Conservation (phyloP, 2,797 vertebrate species). For the Numenius phaeopus region DNA sequence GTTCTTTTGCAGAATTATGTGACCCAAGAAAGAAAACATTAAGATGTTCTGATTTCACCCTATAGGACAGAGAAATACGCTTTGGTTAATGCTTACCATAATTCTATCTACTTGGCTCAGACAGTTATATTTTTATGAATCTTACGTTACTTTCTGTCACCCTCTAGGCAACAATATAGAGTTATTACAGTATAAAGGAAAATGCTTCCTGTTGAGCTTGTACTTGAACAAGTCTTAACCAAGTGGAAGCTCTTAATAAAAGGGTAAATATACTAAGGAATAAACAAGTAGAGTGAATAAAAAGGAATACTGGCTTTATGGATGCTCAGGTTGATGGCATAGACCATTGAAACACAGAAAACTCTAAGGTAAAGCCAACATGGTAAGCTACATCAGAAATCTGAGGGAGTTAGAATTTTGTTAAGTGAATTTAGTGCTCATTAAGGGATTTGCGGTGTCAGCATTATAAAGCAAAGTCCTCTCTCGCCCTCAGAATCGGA, state of each 20-base stretch:
- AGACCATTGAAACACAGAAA: not conserved
- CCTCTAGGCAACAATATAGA: constrained; percentile 77
- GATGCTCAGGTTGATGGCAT: not conserved
- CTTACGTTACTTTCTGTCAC: constrained; percentile 73
- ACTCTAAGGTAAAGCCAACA: not conserved
- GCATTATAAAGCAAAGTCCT: constrained; percentile 63
- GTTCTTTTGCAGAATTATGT: constrained; percentile 65
- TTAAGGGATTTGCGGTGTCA: constrained; percentile 65
- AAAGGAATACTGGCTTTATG: constrained; percentile 23
- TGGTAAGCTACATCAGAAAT: constrained; percentile 6
- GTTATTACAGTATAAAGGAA: constrained; percentile 76
- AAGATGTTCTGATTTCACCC: constrained; percentile 72
- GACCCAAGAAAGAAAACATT: constrained; percentile 72
- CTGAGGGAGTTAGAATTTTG: constrained; percentile 62
- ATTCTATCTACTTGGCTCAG: constrained; percentile 74
- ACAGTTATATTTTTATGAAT: constrained; percentile 77
- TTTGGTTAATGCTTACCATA: constrained; percentile 69
- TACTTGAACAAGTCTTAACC: constrained; percentile 56
- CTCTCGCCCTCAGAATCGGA: constrained; percentile 22
- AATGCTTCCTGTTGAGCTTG: constrained; percentile 65
- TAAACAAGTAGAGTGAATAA: constrained; percentile 59
- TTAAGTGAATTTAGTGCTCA: constrained; percentile 66
- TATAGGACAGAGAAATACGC: constrained; percentile 63
- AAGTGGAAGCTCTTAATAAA: constrained; percentile 68
- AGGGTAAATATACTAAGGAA: constrained; percentile 59